Evolutionary conservation across 2,888 invertebrate species (phyloP), one percentile per base, ranked within the genome.

Genomic region (Mesoligia furuncula): DNA sequence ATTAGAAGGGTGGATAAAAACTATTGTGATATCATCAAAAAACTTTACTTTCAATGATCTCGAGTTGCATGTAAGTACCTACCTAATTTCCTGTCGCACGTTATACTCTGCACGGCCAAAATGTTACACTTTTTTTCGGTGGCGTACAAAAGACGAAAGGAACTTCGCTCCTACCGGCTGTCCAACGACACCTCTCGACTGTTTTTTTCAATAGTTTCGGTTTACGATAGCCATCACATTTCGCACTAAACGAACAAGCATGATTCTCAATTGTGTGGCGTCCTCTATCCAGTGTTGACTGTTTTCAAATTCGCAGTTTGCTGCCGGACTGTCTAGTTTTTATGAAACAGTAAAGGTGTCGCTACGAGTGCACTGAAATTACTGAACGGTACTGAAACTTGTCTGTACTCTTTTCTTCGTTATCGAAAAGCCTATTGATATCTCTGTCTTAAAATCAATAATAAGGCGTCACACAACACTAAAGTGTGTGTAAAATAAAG

Each of bases 361-460:
- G 82, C 79, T 82, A 51, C 27, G 7, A 42, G 11, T 9, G 20
- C 13, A 48, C 24, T 36, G 6, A 24, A 48, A 65, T 5, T 0
- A 15, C 45, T 75, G 62, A 64, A 73, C 45, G 8, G 11, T 20
- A n/a, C 36, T 54, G 75, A 82, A 42, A 45, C 77, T 0, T 57
- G 36, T 45, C 15, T 24, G 8, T 66, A 27, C 6, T 77, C 77
- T 61, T 59, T 82, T 59, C 51, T n/a, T 39, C 13, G 3, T 39
- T 57, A 48, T 9, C 3, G 15, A 24, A 57, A 84, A 57, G 0
- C 36, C 24, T 62, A 36, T 27, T 61, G 36, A 2, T 54, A 13
- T 70, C 74, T 74, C 65, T 27, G 27, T 85, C 66, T 39, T 2
- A 9, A 65, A 81, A 85, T 82, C 81, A 31, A 82, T 85, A 75